Conservation (phyloP, 2,888 invertebrate species). For the Caenorhabditis sp. region DNA sequence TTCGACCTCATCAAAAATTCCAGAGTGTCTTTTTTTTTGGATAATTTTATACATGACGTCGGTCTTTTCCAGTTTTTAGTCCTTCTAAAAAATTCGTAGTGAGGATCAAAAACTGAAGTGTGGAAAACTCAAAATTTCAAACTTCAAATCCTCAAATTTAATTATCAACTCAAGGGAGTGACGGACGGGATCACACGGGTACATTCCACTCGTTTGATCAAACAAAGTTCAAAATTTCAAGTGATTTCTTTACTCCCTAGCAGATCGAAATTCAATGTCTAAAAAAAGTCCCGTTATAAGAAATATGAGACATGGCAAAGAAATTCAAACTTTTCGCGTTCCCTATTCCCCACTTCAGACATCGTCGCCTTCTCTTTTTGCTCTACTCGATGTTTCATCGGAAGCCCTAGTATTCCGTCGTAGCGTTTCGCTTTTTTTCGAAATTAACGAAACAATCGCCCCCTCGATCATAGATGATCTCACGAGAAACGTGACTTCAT, state of each 20-base stretch:
- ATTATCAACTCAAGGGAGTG: background rate
- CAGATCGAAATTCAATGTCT: background rate
- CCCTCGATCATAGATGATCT: conserved; percentile 4
- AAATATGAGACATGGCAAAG: conserved; percentile 26
- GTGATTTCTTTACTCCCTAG: too few species aligned
- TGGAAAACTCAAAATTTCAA: too few species aligned
- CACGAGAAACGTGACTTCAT: conserved; percentile 24
- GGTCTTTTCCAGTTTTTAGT: too few species aligned
- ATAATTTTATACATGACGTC: too few species aligned
- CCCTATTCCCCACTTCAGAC: background rate
- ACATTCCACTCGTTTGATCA: conserved; percentile 1
- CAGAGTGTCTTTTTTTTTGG: too few species aligned
- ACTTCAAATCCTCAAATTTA: background rate
- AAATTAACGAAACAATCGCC: conserved; percentile 35
- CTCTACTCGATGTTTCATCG: conserved; percentile 1
- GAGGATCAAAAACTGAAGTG: background rate
- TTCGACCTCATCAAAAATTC: too few species aligned
- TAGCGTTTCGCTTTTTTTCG: conserved; percentile 12
- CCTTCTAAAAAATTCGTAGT: too few species aligned
- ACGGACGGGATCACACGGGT: background rate
- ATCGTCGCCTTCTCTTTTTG: background rate
- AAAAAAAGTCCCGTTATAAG: background rate
- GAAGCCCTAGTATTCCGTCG: conserved; percentile 48
- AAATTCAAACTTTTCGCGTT: conserved; percentile 34
- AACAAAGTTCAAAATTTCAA: conserved; percentile 4